Conservation (phyloP, 2,888 invertebrate species). For the Osedax fenrisi region DNA sequence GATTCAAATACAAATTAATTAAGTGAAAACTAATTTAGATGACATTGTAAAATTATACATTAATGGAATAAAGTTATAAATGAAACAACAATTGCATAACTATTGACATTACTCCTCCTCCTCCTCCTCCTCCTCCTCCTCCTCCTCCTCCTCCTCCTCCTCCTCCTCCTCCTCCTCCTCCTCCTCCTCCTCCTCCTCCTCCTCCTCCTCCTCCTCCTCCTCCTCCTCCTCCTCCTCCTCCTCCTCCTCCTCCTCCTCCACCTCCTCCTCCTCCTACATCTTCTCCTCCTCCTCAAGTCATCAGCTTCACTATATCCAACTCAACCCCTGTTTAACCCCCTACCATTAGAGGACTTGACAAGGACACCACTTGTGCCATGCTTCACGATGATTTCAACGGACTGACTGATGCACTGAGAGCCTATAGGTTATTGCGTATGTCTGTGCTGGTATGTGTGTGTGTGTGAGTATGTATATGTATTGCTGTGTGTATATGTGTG, state of each 20-base stretch:
- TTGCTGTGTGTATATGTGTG: no score
- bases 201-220: background rate
- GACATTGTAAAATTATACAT: no score
- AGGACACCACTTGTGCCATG: constrained; percentile 40
- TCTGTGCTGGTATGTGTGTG: no score
- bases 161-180: background rate
- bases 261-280: background rate
- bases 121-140: background rate
- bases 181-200: background rate
- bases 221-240: background rate
- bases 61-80: no score
- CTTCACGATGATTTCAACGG: constrained; percentile 42
- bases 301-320: background rate
- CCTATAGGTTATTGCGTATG: constrained; percentile 30
- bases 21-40: no score
- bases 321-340: no score
- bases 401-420: constrained; percentile 32
- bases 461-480: no score
- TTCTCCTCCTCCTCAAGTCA: background rate
- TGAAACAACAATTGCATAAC: no score
- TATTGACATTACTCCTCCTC: no score
- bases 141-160: background rate
- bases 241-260: background rate
- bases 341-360: constrained; percentile 46
- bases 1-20: no score